These are phyloP conservation scores for Baronia brevicornis DNA, from an alignment of 2,888 invertebrate genomes.

Conservation along the genomic window DNA sequence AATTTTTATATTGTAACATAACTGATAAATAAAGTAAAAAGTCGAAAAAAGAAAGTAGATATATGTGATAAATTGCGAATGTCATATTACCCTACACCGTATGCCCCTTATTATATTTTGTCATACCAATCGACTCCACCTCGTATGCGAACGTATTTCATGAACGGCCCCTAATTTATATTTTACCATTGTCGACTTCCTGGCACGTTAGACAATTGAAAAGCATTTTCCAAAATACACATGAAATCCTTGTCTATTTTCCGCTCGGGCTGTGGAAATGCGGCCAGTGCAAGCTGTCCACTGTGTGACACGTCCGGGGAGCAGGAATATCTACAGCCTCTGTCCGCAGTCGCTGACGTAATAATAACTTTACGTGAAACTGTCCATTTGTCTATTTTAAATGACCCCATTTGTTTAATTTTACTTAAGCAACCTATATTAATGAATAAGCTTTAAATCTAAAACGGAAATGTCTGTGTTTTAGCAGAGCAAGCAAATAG, in stretches of 20 bases:
- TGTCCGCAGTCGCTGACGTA: conserved; percentile 13
- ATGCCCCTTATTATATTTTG: too few relatives aligned
- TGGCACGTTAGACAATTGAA: conserved; percentile 34
- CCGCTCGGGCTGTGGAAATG: conserved; percentile 43
- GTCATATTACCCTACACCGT: too few relatives aligned
- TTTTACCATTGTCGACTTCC: conserved; percentile 20
- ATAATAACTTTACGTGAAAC: conserved; percentile 15
- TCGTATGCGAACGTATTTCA: too few relatives aligned
- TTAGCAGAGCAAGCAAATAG: too few relatives aligned
- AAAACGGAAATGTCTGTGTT: too few relatives aligned
- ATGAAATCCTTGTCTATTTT: conserved; percentile 45
- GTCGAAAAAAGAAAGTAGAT: too few relatives aligned
- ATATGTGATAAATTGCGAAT: too few relatives aligned
- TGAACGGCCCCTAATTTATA: too few relatives aligned
- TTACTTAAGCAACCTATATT: conserved; percentile 8
- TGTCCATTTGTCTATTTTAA: conserved; percentile 16
- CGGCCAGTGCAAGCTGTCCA: conserved; percentile 27
- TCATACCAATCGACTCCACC: too few relatives aligned
- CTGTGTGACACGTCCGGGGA: conserved; percentile 41
- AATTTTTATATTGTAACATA: too few relatives aligned
- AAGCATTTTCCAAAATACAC: conserved; percentile 49
- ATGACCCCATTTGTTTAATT: conserved; percentile 13
- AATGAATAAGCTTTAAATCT: too few relatives aligned
- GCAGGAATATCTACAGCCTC: conserved; percentile 30
- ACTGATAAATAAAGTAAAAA: too few relatives aligned